phyloP scores from a whole-genome alignment of 2,797 vertebrate species.

The Helostoma temminkii region DNA sequence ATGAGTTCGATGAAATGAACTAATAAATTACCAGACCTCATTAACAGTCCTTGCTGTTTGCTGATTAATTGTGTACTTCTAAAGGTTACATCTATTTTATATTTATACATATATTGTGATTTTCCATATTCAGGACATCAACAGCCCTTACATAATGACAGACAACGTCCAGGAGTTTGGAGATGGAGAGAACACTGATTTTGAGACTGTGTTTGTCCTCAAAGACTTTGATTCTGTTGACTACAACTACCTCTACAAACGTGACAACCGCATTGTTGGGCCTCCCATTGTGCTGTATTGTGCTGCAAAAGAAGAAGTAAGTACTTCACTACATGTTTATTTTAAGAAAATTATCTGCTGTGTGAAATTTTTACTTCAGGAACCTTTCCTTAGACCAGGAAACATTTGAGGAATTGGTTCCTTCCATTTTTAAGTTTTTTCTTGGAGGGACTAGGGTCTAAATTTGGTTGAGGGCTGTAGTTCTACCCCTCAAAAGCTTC shows the following conservation, averaged over 20 bases:
- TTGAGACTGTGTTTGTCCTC: constrained; percentile 92
- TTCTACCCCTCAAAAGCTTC: too few species aligned
- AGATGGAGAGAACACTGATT: constrained; percentile 89
- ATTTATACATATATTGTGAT: not conserved
- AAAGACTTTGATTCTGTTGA: constrained; percentile 88
- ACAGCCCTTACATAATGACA: constrained; percentile 86
- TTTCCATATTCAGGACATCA: constrained; percentile 87
- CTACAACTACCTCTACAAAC: constrained; percentile 90
- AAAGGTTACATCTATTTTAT: too few species aligned
- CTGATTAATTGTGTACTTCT: constrained; percentile 1
- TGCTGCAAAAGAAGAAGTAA: constrained; percentile 90
- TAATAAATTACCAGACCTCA: not conserved
- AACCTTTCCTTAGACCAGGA: too few species aligned
- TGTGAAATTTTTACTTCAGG: not conserved
- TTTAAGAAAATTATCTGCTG: not conserved
- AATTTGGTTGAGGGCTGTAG: too few species aligned
- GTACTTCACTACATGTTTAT: constrained; percentile 8
- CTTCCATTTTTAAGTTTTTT: too few species aligned
- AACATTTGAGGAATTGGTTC: too few species aligned
- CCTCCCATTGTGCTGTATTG: constrained; percentile 92
- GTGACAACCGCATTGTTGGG: constrained; percentile 91
- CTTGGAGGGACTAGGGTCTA: too few species aligned
- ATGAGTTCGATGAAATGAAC: not conserved
- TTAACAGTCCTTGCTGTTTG: not conserved
- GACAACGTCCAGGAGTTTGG: constrained; percentile 87